Conservation (phyloP, 2,888 invertebrate species). For the Spialia ferax region DNA sequence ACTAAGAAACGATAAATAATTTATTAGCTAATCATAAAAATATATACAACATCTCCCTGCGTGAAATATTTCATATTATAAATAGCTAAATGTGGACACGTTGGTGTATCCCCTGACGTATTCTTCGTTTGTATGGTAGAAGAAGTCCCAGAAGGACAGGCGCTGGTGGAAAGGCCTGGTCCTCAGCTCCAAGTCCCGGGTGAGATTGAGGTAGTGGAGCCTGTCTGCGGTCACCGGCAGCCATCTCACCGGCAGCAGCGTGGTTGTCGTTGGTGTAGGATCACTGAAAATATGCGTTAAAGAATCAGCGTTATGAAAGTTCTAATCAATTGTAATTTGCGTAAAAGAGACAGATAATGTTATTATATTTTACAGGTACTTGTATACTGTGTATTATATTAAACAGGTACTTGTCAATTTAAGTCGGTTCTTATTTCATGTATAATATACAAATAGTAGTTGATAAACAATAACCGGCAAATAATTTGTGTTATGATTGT, state of each 20-base stretch:
- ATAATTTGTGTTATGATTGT: too few species aligned
- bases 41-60: not conserved
- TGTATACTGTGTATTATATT: too few species aligned
- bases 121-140: constrained; percentile 56
- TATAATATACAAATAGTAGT: too few species aligned
- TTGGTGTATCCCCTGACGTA: constrained; percentile 42
- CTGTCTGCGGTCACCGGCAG: constrained; percentile 9
- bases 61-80: not conserved
- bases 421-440: too few species aligned
- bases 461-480: too few species aligned
- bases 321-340: too few species aligned
- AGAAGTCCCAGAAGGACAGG: constrained; percentile 41
- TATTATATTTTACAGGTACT: too few species aligned
- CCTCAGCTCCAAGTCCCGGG: constrained; percentile 14
- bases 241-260: constrained; percentile 19
- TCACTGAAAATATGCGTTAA: too few species aligned
- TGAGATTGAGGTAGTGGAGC: constrained; percentile 30
- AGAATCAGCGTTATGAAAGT: too few species aligned
- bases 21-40: not conserved
- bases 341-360: too few species aligned
- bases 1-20: not conserved
- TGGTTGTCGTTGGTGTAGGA: constrained; percentile 23
- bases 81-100: not conserved
- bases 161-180: constrained; percentile 38
- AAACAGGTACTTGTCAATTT: too few species aligned